Base-by-base conservation (phyloP, 37 sponge, comb jelly and placozoan genomes). In the Dysidea cf. avara region DNA sequence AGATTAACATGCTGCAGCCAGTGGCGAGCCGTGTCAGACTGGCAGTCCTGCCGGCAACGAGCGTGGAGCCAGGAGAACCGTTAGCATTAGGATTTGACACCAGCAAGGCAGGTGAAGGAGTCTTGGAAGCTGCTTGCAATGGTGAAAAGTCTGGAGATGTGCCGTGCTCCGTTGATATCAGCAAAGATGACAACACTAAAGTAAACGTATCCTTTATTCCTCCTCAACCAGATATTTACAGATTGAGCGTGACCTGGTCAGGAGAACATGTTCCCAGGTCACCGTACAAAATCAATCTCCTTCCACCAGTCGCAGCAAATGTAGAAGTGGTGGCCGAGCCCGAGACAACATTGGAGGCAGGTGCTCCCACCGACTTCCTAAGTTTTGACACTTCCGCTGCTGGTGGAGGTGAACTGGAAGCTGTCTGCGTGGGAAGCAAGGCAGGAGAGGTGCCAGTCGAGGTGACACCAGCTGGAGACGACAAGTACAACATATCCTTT, bases 281-380 rank as follows among this genome's bases (percentile, higher is more conserved):
- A 32, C 90, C 90, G 1, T 89, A 84, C 77, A 75, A 67, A 30
- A 67, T 86, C 59, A 83, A 83, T 50, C 61, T 83, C 1, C 31
- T 83, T 0, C 69, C 83, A 30, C 75, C 83, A 12, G 49, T 71
- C 29, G 83, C 83, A 25, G 35, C 28, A 18, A 80, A 81, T 53
- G 81, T 81, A 14, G 53, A 67, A 32, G 29, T 53, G 21, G 77
- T 85, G 12, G 43, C 21, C 28, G 87, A 87, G 31, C 82, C 82
- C 30, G 47, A 72, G 3, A 55, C 66, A 3, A 57, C 69, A 1
- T 18, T 32, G 46, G 70, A 81, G 12, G 62, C 78, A 3, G 66
- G 81, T 12, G 76, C 79, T 16, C 77, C 90, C 4, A 72, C 76
- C 57, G 75, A 81, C 2, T 83, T 89, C 60, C 80, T 83, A 25